A percentile compares a stretch with the other conserved stretches of the same genome.
Conservation (phyloP, 1,140 invertebrate genomes). For the Drosophila parvula region DNA sequence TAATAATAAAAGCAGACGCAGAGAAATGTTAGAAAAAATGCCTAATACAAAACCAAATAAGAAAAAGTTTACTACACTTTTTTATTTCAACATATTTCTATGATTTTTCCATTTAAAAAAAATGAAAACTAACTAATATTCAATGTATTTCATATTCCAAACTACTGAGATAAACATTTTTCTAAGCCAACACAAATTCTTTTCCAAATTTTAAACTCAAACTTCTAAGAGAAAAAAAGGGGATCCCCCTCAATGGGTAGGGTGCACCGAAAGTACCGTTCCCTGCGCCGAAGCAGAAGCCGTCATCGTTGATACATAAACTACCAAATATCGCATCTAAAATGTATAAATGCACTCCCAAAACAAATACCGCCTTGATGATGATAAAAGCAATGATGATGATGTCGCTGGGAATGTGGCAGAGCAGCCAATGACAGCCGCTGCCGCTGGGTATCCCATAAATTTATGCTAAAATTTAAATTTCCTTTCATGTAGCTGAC, state of each 20-base stretch:
- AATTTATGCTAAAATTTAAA: constrained; percentile 82
- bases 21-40: no score
- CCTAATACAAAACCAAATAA: no score
- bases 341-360: constrained; percentile 47
- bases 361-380: constrained; percentile 45
- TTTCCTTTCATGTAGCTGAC: constrained; percentile 66
- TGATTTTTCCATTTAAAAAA: no score
- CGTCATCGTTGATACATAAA: constrained; percentile 38
- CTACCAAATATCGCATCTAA: constrained; percentile 43
- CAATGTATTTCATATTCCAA: no score
- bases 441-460: constrained; percentile 40
- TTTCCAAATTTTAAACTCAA: no score
- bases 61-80: no score
- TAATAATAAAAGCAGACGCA: no score
- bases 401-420: constrained; percentile 35
- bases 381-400: constrained; percentile 30
- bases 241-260: neutral
- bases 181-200: neutral
- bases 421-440: constrained; percentile 3
- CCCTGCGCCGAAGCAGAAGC: constrained; percentile 25
- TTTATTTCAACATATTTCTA: no score
- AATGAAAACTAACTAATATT: no score
- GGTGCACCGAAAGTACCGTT: constrained; percentile 29
- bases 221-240: neutral
- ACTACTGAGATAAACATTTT: no score